These are phyloP conservation scores for Pangasius mekongensis DNA, from an alignment of 2,797 vertebrate genomes.

Conservation along the genomic window DNA sequence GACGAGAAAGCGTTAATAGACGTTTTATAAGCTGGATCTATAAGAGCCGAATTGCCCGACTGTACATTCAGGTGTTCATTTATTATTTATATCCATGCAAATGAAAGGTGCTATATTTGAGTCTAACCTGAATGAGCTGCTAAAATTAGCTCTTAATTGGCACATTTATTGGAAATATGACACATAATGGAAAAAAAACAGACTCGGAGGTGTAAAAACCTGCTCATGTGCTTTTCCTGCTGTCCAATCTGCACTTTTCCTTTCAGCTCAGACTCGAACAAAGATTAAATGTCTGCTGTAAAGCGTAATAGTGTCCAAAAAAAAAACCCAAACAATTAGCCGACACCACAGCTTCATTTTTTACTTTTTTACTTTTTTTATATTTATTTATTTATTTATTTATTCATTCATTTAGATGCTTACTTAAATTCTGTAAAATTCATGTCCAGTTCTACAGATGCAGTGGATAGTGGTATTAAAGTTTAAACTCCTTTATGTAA, in stretches of 20 bases:
- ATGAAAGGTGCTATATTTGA: conserved; percentile 53
- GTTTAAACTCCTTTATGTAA: not conserved
- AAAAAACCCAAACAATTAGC: too few relatives aligned
- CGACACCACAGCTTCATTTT: too few relatives aligned
- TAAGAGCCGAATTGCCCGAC: conserved; percentile 3
- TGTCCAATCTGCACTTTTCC: not conserved
- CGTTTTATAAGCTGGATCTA: conserved; percentile 33
- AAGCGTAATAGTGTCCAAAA: not conserved
- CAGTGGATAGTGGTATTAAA: not conserved
- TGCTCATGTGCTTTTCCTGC: not conserved
- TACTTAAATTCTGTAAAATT: too few relatives aligned
- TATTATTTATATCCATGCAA: conserved; percentile 52
- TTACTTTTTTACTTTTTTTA: too few relatives aligned
- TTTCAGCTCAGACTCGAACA: not conserved
- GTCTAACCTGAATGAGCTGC: conserved; percentile 46
- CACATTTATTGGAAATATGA: conserved; percentile 47
- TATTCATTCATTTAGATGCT: too few relatives aligned
- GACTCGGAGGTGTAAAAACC: conserved; percentile 30
- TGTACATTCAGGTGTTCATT: conserved; percentile 49
- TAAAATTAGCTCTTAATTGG: conserved; percentile 53
- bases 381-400: too few relatives aligned
- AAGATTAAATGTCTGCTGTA: not conserved
- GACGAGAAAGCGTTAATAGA: conserved; percentile 38
- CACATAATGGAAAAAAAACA: conserved; percentile 42
- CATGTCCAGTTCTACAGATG: too few relatives aligned